phyloP scores from a whole-genome alignment of 2,797 vertebrate genomes.

The Urocyon cinereoargenteus region DNA sequence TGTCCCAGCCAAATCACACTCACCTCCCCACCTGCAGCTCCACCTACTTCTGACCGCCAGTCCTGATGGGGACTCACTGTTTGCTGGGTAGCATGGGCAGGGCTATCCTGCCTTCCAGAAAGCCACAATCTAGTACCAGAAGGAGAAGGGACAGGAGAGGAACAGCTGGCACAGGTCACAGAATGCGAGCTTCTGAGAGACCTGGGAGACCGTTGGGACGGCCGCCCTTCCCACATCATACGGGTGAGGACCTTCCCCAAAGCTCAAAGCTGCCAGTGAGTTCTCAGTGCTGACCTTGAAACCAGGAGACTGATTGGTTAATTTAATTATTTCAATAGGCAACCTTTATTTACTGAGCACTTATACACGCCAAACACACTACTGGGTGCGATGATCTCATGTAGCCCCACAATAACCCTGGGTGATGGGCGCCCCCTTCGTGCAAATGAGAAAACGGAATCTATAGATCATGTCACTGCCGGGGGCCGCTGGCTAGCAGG shows the following conservation, averaged over 20 bases:
- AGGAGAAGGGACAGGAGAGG: neutral
- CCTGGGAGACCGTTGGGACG: neutral
- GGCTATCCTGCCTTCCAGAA: neutral
- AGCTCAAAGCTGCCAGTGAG: neutral
- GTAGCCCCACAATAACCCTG: rapidly evolving
- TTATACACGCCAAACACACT: rapidly evolving
- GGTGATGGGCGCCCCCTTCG: neutral
- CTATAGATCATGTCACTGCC: neutral
- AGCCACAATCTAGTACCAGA: neutral
- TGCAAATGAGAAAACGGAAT: neutral
- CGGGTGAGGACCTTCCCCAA: neutral
- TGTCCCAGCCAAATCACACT: rapidly evolving
- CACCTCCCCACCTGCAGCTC: neutral
- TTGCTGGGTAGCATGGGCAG: neutral
- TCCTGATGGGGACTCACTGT: neutral
- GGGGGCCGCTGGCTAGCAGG: neutral
- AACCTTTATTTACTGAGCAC: rapidly evolving
- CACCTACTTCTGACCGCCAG: neutral
- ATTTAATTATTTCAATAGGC: rapidly evolving
- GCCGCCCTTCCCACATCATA: neutral
- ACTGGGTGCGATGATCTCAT: rapidly evolving
- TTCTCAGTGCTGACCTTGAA: neutral
- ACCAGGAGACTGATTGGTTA: neutral
- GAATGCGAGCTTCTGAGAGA: neutral
- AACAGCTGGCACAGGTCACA: neutral